Conservation (phyloP, 2,888 invertebrate species). For the Holacanthella duospinosa region DNA sequence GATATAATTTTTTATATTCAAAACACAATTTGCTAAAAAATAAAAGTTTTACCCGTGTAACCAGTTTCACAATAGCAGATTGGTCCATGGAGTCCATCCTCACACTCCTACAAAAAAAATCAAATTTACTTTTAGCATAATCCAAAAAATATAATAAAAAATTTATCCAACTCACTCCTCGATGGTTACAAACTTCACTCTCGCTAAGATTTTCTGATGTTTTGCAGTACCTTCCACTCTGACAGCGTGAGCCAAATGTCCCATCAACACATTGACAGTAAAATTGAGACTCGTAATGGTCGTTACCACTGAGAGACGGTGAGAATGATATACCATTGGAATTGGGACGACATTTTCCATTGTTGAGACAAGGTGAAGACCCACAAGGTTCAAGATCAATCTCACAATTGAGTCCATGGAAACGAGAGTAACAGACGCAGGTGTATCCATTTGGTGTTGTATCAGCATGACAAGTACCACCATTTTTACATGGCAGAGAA, state of each 20-base stretch:
- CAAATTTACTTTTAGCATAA: too few species aligned
- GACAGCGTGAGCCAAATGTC: conserved; percentile 32
- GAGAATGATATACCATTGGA: conserved; percentile 42
- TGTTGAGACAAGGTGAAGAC: conserved; percentile 58
- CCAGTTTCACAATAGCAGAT: conserved; percentile 67
- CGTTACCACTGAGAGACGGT: conserved; percentile 30
- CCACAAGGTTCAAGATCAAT: conserved; percentile 78
- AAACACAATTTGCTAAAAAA: too few species aligned
- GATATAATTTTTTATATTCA: too few species aligned
- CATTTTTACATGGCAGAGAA: conserved; percentile 68
- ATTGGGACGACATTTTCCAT: conserved; percentile 46
- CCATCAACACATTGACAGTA: conserved; percentile 36
- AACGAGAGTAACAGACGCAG: conserved; percentile 45
- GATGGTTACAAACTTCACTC: conserved; percentile 33
- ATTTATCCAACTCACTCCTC: conserved; percentile 21
- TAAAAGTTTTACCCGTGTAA: too few species aligned
- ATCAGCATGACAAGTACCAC: conserved; percentile 52
- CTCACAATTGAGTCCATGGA: neutral
- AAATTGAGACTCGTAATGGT: conserved; percentile 34
- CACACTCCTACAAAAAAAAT: conserved; percentile 27
- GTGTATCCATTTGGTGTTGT: conserved; percentile 51
- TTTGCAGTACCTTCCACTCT: conserved; percentile 33
- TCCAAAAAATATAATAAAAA: too few species aligned
- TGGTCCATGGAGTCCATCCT: conserved; percentile 34
- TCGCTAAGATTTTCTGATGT: conserved; percentile 22